Conservation (phyloP, 2,888 invertebrate genomes). For the Oasisia sp. region DNA sequence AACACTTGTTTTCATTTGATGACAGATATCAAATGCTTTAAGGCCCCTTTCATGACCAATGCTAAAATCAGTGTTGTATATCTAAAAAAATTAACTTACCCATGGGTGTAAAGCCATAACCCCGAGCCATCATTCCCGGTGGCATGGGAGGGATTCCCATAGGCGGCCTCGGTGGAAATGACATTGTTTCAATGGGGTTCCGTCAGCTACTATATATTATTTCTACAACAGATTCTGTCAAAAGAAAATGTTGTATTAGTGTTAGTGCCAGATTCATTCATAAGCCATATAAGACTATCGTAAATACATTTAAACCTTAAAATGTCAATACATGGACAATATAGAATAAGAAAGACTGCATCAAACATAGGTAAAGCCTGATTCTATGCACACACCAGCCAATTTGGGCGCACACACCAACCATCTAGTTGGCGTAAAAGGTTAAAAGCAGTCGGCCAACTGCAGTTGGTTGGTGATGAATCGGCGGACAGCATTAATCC, state of each 20-base stretch:
- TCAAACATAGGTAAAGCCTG: too few species aligned
- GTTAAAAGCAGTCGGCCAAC: too few species aligned
- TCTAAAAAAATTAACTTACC: slow-evolving; percentile 44
- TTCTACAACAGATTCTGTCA: background rate
- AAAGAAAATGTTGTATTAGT: background rate
- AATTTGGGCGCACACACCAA: too few species aligned
- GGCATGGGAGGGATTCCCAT: slow-evolving; percentile 75
- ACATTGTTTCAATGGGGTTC: slow-evolving; percentile 72
- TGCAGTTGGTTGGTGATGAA: too few species aligned
- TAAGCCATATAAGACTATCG: background rate
- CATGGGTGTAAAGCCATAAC: slow-evolving; percentile 60
- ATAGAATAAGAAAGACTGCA: too few species aligned
- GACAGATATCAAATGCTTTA: background rate
- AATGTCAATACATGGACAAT: too few species aligned
- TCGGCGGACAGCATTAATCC: too few species aligned
- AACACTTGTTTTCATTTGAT: too few species aligned
- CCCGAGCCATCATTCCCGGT: slow-evolving; percentile 68
- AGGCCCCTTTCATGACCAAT: background rate
- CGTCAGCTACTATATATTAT: background rate
- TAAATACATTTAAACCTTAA: too few species aligned
- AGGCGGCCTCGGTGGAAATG: slow-evolving; percentile 87
- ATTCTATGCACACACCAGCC: too few species aligned
- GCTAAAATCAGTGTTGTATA: background rate
- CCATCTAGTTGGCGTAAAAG: too few species aligned
- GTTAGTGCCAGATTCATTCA: background rate